These are phyloP conservation scores for Odocoileus hemionus DNA, from an alignment of 2,113 vertebrate genomes.

Conservation along the genomic window DNA sequence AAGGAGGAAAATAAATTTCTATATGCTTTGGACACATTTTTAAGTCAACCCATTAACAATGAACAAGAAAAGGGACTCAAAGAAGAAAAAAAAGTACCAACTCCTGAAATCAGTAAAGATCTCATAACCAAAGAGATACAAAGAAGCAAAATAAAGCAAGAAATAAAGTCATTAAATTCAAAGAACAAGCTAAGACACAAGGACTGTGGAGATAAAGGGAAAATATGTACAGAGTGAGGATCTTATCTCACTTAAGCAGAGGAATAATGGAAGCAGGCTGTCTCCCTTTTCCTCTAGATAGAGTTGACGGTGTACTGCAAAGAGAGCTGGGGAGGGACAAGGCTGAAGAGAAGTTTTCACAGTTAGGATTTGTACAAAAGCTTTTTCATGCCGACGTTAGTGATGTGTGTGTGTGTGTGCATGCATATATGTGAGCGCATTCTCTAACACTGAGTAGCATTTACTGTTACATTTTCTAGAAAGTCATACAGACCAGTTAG, in stretches of 20 bases:
- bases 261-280: slow-evolving; percentile 62
- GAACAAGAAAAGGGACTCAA: slow-evolving; percentile 17
- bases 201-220: slow-evolving; percentile 66
- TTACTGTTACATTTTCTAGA: not conserved
- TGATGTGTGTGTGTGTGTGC: too few relatives aligned
- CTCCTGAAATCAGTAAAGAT: slow-evolving; percentile 60
- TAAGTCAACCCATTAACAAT: slow-evolving; percentile 54
- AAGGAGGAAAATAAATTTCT: slow-evolving; percentile 15
- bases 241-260: slow-evolving; percentile 72
- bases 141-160: slow-evolving; percentile 72
- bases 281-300: not conserved
- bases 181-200: slow-evolving; percentile 54
- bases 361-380: not conserved
- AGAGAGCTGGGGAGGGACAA: not conserved
- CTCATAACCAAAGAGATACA: slow-evolving; percentile 62
- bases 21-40: slow-evolving; percentile 27
- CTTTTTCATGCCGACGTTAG: not conserved
- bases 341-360: not conserved
- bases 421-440: not conserved
- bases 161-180: slow-evolving; percentile 76
- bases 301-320: not conserved
- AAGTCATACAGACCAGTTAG: not conserved
- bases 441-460: not conserved
- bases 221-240: slow-evolving; percentile 55
- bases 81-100: not conserved